Conservation (phyloP, 2,888 invertebrate species). For the Ophioninae sp. region DNA sequence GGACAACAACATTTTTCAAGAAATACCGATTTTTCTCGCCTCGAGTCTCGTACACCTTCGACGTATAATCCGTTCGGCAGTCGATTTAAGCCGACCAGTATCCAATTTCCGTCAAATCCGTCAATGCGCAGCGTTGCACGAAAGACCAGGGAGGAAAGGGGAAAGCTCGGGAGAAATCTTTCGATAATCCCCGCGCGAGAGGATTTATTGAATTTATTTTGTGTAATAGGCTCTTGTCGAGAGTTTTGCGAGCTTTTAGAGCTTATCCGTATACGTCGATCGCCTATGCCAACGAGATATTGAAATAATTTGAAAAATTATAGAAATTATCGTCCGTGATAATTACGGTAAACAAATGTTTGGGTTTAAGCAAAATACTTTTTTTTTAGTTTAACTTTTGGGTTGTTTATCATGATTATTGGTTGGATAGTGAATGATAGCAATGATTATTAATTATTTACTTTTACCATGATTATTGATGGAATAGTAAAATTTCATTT, state of each 20-base stretch:
- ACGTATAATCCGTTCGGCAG: slow-evolving; percentile 31
- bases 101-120: slow-evolving; percentile 57
- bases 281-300: neutral
- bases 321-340: neutral
- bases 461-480: neutral
- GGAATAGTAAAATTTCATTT: too few relatives aligned
- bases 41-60: neutral
- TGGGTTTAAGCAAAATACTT: neutral
- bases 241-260: slow-evolving; percentile 33
- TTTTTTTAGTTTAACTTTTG: neutral
- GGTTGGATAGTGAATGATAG: neutral
- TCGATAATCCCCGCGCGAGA: slow-evolving; percentile 14
- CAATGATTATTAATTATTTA: neutral
- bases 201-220: slow-evolving; percentile 57
- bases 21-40: slow-evolving; percentile 47
- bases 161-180: slow-evolving; percentile 1
- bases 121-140: slow-evolving; percentile 28
- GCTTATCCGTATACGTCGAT: neutral
- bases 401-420: neutral
- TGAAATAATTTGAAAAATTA: neutral
- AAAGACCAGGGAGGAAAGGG: neutral
- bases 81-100: slow-evolving; percentile 47
- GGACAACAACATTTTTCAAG: slow-evolving; percentile 18
- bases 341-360: neutral
- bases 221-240: slow-evolving; percentile 29